Evolutionary conservation across 1,140 invertebrate genomes (phyloP), one percentile per base, ranked within the genome.

Genomic region (Ladona fulva): DNA sequence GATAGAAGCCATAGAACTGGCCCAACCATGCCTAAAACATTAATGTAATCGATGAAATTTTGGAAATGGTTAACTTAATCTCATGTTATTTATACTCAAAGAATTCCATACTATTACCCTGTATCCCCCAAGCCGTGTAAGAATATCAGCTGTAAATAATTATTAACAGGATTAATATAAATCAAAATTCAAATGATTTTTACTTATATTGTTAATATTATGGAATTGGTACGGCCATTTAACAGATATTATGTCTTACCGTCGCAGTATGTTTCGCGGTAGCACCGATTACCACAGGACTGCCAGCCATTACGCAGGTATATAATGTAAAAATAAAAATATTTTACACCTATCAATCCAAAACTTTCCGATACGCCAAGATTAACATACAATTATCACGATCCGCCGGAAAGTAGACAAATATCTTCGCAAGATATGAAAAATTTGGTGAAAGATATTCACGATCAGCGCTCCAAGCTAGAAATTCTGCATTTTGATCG

Each of bases 1-100:
- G 42, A 98, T 89, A 74, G 89, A 88, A 78, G 89, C 92, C 83
- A 98, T 90, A 1, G 92, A 91, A 81, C 91, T 92, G 24, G 94
- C 94, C 96, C 96, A 99, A 74, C 96, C 96, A 89, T 97, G 93
- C 16, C 96, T 97, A 83, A 77, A 89, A 88, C 76, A 66, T 1
- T 19, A 66, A 66, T 66, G n/a, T 3, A 66, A 66, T 66, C 1
- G 1, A 19, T 12, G 14, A 66, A 66, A 16, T 66, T 66, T 19
- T 6, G 14, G n/a, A 66, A 6, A 66, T 66, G n/a, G 3, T 6
- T 66, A 37, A 37, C 1, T 66, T 12, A 19, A 66, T 66, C 22
- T 66, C 22, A 75, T 3, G 24, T 6, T 10, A 75, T 19, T 6
- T 75, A 25, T 24, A 42, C 24, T 25, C 16, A 75, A 75, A 25